These are phyloP conservation scores for Clinocottus analis DNA, from an alignment of 2,113 vertebrate genomes.

Conservation along the genomic window DNA sequence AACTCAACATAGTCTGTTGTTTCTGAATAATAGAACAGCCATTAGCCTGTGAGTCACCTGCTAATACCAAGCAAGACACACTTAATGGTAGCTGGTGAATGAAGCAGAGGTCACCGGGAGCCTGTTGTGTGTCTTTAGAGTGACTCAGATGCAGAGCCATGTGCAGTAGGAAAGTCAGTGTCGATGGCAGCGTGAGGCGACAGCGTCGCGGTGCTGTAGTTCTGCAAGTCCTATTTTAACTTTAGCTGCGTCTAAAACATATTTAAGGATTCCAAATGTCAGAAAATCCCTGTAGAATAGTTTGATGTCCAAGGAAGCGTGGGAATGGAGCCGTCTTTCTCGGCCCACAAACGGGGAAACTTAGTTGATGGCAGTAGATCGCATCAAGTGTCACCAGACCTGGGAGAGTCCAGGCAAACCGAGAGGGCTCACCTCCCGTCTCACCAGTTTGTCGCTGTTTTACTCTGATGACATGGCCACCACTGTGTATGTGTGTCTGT, in stretches of 20 bases:
- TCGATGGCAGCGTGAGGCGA: neutral
- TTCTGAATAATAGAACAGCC: slow-evolving; percentile 66
- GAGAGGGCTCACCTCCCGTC: too few relatives aligned
- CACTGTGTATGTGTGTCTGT: too few relatives aligned
- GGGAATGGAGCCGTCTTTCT: neutral
- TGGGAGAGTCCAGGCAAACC: too few relatives aligned
- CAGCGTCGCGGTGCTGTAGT: neutral
- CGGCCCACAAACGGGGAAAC: neutral
- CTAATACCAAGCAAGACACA: slow-evolving; percentile 11
- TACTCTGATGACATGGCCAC: too few relatives aligned
- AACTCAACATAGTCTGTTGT: slow-evolving; percentile 13
- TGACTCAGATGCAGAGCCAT: slow-evolving; percentile 31
- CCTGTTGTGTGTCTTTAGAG: slow-evolving; percentile 4
- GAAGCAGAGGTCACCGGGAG: slow-evolving; percentile 35
- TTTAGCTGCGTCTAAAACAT: neutral
- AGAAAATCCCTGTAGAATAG: neutral
- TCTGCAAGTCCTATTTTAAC: neutral
- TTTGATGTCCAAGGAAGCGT: neutral
- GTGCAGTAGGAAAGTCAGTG: neutral
- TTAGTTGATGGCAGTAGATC: neutral
- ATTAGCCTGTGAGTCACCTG: slow-evolving; percentile 65
- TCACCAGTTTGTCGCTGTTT: too few relatives aligned
- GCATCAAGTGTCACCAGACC: slow-evolving; percentile 4
- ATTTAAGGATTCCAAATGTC: neutral
- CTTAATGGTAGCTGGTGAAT: slow-evolving; percentile 27